These are phyloP conservation scores for Asteroscopus sphinx DNA, from an alignment of 2,888 invertebrate genomes.

Conservation along the genomic window DNA sequence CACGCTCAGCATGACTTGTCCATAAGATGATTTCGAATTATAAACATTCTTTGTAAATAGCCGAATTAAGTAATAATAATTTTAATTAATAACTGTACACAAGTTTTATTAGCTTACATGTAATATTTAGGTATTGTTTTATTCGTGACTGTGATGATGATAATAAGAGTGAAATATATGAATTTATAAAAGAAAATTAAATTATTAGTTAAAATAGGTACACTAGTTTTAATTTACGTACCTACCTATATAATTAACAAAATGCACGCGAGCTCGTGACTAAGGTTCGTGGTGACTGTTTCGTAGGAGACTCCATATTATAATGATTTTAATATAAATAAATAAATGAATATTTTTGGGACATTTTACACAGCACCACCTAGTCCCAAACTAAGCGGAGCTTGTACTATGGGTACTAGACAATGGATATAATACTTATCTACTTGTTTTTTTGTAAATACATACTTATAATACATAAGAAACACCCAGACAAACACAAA, in stretches of 20 bases:
- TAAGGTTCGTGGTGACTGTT: no score
- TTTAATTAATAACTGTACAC: constrained; percentile 21
- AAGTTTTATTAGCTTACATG: constrained; percentile 37
- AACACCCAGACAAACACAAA: no score
- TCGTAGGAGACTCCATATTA: no score
- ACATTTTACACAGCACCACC: no score
- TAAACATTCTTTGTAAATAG: constrained; percentile 53
- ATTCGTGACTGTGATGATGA: constrained; percentile 75
- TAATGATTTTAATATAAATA: no score
- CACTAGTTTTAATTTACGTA: constrained; percentile 1
- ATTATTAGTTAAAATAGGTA: constrained; percentile 59
- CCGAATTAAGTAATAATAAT: constrained; percentile 27
- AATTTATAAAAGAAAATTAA: constrained; percentile 60
- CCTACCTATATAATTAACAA: not conserved
- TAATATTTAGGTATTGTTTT: constrained; percentile 48
- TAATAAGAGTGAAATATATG: constrained; percentile 50
- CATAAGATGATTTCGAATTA: constrained; percentile 28
- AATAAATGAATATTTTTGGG: no score
- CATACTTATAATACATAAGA: no score
- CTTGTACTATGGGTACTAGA: no score
- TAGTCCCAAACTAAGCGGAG: no score
- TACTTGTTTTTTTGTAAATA: no score
- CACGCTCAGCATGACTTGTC: constrained; percentile 16
- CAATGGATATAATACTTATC: no score
- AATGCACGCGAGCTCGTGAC: no score